Percentiles rank a stretch among this genome's conserved stretches.
Conservation (phyloP, 1,140 invertebrate genomes). For the Andricus grossulariae region DNA sequence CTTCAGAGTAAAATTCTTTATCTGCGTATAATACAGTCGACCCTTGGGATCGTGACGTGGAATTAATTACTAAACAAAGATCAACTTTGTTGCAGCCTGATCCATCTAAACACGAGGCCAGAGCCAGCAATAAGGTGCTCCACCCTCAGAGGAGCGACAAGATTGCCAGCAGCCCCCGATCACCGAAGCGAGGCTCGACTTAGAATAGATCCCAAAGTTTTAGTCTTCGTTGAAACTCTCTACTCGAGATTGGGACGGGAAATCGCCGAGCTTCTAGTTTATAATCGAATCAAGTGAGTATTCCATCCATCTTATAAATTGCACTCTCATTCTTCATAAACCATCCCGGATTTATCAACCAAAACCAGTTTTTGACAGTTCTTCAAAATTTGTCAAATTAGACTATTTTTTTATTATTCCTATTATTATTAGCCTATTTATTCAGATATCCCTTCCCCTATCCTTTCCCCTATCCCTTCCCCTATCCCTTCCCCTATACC, state of each 20-base stretch:
- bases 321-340: too few species aligned
- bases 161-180: constrained; percentile 80
- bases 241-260: constrained; percentile 93
- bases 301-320: neutral
- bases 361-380: too few species aligned
- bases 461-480: too few species aligned
- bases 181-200: constrained; percentile 89
- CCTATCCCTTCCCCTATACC: too few species aligned
- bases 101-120: constrained; percentile 85
- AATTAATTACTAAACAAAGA: constrained; percentile 51
- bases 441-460: too few species aligned
- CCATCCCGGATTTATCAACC: too few species aligned
- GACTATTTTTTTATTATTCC: too few species aligned
- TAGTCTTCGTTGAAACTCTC: constrained; percentile 96
- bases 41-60: constrained; percentile 1
- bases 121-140: constrained; percentile 88
- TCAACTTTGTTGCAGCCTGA: constrained; percentile 77
- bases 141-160: constrained; percentile 80
- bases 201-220: constrained; percentile 92
- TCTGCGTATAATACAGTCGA: neutral
- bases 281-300: constrained; percentile 94
- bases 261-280: constrained; percentile 94
- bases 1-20: too few species aligned
- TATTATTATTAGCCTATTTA: too few species aligned
- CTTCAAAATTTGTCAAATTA: too few species aligned